A percentile compares a stretch with the other conserved stretches of the same genome.
These are phyloP conservation scores for Varanus salvator DNA, from an alignment of 2,113 vertebrate species.

Conservation along the genomic window DNA sequence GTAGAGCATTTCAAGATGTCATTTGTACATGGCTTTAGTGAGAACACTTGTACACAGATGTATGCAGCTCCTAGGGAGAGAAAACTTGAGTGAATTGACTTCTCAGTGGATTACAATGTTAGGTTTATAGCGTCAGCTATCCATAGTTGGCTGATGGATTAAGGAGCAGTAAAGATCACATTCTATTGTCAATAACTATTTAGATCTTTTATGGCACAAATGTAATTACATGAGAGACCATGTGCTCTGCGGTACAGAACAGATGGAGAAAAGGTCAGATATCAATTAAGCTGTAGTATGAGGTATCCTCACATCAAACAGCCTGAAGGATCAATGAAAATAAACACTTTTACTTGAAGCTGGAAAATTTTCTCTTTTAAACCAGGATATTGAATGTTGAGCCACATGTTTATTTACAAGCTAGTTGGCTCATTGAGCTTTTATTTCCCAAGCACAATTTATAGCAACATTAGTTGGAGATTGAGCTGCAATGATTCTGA, in stretches of 20 bases:
- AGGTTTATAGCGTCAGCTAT: conserved; percentile 51
- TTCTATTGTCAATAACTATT: conserved; percentile 68
- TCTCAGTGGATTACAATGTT: conserved; percentile 54
- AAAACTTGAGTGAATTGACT: background rate
- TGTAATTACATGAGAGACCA: conserved; percentile 67
- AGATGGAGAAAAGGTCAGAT: conserved; percentile 68
- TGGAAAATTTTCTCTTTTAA: background rate
- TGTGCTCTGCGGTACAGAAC: conserved; percentile 52
- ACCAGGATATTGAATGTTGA: conserved; percentile 20
- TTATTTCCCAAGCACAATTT: background rate
- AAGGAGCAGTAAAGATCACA: conserved; percentile 65
- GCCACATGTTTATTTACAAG: conserved; percentile 8
- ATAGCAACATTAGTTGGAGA: background rate
- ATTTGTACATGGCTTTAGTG: background rate
- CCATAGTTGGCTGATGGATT: conserved; percentile 62
- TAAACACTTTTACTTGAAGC: conserved; percentile 39
- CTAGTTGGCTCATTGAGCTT: background rate
- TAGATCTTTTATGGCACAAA: conserved; percentile 70
- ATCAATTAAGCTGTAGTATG: conserved; percentile 60
- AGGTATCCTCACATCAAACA: conserved; percentile 55
- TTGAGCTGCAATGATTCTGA: background rate
- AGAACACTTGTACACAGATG: background rate
- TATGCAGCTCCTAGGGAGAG: background rate
- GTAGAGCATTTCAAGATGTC: background rate
- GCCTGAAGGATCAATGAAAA: conserved; percentile 57